phyloP scores from a whole-genome alignment of 2,888 invertebrate species.

The Cylloceria caligata region DNA sequence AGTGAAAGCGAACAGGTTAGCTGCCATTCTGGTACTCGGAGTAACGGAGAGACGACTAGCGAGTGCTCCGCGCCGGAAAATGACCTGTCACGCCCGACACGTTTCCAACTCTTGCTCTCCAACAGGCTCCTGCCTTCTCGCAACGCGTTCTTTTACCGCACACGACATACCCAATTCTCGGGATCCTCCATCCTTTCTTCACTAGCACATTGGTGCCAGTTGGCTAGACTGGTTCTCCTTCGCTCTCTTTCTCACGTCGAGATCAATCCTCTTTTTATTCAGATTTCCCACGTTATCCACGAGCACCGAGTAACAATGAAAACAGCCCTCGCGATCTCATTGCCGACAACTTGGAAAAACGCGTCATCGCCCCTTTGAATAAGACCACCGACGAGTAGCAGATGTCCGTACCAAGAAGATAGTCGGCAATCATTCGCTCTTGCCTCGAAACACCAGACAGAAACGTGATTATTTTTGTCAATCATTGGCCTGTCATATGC shows the following conservation, averaged over 20 bases:
- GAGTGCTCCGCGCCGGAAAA: conserved; percentile 83
- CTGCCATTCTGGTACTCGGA: background rate
- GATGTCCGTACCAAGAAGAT: conserved; percentile 55
- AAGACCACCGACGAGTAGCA: conserved; percentile 51
- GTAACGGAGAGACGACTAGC: conserved; percentile 65
- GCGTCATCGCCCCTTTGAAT: background rate
- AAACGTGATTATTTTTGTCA: conserved; percentile 56
- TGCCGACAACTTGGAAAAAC: conserved; percentile 37
- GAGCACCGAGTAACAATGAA: conserved; percentile 58
- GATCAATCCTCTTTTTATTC: conserved; percentile 43
- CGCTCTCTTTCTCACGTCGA: conserved; percentile 52
- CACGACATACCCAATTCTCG: conserved; percentile 6
- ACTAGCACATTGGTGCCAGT: conserved; percentile 35
- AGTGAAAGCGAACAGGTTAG: conserved; percentile 28
- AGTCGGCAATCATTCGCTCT: conserved; percentile 49
- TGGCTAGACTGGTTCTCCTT: conserved; percentile 46
- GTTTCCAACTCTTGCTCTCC: conserved; percentile 74
- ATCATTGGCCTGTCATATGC: conserved; percentile 7
- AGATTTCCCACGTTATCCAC: conserved; percentile 47
- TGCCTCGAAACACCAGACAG: conserved; percentile 30
- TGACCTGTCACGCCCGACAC: conserved; percentile 83
- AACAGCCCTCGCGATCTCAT: conserved; percentile 48
- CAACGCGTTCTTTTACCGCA: conserved; percentile 42
- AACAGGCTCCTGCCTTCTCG: conserved; percentile 58
- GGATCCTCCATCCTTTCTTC: background rate